A percentile compares a stretch with the other conserved stretches of the same genome.
These are phyloP conservation scores for Thunnus albacares DNA, from an alignment of 2,797 vertebrate genomes.

Conservation along the genomic window DNA sequence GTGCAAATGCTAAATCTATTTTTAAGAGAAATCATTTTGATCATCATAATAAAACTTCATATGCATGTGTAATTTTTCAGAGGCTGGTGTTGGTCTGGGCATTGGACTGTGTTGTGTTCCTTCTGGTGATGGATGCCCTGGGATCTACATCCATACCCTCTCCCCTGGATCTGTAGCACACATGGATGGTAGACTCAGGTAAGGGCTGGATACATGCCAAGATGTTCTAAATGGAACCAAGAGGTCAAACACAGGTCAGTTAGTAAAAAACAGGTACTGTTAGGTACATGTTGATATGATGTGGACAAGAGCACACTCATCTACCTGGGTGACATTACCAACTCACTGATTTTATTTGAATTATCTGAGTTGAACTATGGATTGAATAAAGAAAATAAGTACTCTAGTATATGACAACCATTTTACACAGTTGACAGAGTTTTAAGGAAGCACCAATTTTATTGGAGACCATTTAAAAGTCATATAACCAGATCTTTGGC, in stretches of 20 bases:
- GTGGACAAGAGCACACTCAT: no score
- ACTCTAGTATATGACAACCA: not conserved
- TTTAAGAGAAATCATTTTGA: not conserved
- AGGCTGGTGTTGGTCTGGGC: slow-evolving; percentile 94
- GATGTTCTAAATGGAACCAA: no score
- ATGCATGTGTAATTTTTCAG: slow-evolving; percentile 73
- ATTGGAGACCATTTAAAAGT: no score
- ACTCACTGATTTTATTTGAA: not conserved
- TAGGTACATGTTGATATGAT: no score
- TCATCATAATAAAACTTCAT: not conserved
- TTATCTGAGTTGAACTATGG: not conserved
- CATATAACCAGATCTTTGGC: not conserved
- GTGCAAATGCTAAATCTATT: not conserved
- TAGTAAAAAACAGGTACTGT: no score
- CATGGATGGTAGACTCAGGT: slow-evolving; percentile 94
- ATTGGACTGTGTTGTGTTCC: slow-evolving; percentile 94
- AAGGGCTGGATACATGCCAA: slow-evolving; percentile 10
- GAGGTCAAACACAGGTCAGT: not conserved
- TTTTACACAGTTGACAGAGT: no score
- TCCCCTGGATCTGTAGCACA: slow-evolving; percentile 96
- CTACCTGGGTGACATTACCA: not conserved
- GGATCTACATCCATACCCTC: slow-evolving; percentile 94
- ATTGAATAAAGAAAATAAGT: not conserved
- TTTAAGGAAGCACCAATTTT: no score
- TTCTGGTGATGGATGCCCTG: slow-evolving; percentile 87